Evolutionary conservation across 2,888 invertebrate species (phyloP).

Genomic region (Scaptodrosophila latifasciaeformis): DNA sequence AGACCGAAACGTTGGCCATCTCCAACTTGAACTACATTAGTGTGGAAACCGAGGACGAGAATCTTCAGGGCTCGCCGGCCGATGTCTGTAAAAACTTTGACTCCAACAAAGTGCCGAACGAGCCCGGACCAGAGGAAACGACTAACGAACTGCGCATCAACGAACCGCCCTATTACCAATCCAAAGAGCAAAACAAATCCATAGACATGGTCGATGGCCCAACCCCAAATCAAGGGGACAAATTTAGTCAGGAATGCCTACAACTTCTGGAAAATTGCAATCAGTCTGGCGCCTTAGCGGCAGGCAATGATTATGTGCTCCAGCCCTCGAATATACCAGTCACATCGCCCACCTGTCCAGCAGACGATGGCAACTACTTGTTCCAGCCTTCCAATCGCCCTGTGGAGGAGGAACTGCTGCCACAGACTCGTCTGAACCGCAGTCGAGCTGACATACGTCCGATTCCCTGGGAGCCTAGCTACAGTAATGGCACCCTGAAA

Average conservation of each 20-base stretch:
- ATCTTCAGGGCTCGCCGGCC: constrained; percentile 63
- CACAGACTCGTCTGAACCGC: constrained; percentile 37
- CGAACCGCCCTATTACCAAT: constrained; percentile 74
- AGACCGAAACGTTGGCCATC: constrained; percentile 70
- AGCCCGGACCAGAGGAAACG: constrained; percentile 67
- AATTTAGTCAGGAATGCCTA: constrained; percentile 74
- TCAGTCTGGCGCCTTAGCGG: constrained; percentile 46
- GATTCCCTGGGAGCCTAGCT: constrained; percentile 42
- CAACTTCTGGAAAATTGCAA: constrained; percentile 71
- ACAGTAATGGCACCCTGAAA: constrained; percentile 67
- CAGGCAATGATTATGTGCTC: constrained; percentile 77
- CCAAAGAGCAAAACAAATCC: constrained; percentile 70
- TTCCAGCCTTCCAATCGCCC: constrained; percentile 74
- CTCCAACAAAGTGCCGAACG: constrained; percentile 58
- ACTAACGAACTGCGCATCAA: constrained; percentile 73
- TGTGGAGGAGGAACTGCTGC: constrained; percentile 57
- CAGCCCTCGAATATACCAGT: constrained; percentile 81
- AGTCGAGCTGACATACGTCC: constrained; percentile 54
- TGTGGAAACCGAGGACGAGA: constrained; percentile 72
- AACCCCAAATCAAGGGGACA: constrained; percentile 64
- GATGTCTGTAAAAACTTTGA: constrained; percentile 71
- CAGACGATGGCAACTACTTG: constrained; percentile 72
- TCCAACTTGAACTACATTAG: constrained; percentile 75
- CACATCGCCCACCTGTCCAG: constrained; percentile 66
- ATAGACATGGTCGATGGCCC: constrained; percentile 58